Evolutionary conservation across 2,888 invertebrate genomes (phyloP), one percentile per base, ranked within the genome.

Genomic region (Boloria euphrosyne): DNA sequence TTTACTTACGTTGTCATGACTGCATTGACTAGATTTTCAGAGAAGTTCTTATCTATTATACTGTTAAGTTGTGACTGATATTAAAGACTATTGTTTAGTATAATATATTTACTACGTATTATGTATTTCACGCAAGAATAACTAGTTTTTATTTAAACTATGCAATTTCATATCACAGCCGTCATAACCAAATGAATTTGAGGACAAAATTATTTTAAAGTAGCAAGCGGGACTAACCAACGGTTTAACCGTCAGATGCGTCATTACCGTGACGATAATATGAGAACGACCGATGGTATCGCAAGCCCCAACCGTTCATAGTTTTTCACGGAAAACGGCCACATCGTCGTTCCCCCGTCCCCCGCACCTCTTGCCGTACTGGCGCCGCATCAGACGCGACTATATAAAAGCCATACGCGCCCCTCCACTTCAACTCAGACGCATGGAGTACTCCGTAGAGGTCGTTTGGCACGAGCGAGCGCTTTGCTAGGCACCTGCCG

Each of bases 401-500:
- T 83, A 85, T 93, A 92, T 93, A 93, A 90, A 91, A 90, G 77
- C 80, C 80, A 74, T 74, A 79, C 75, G 80, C 90, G 83, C 89
- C 90, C 89, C 89, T 78, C 89, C 87, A 88, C 91, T 84, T 82
- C 87, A 89, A 89, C 90, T 91, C 91, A 92, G 89, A 90, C 92
- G 92, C 92, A 93, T 93, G 93, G 93, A 93, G 93, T 92, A 93
- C 92, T 92, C 92, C 90, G 92, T 93, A 90, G 93, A 93, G 93
- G 92, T 92, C 86, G 93, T 93, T 92, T 93, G 93, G 93, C 93
- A 93, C 93, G 93, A 93, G 93, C 92, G 90, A 90, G 90, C 90
- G 92, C 92, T 92, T 92, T 91, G 93, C 93, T 93, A 92, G 93
- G 93, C 93, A 92, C 93, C 93, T 92, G 93, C 93, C 93, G 89